A percentile compares a stretch with the other conserved stretches of the same genome.
phyloP scores from a whole-genome alignment of 2,113 vertebrate genomes.

The Equus quagga region DNA sequence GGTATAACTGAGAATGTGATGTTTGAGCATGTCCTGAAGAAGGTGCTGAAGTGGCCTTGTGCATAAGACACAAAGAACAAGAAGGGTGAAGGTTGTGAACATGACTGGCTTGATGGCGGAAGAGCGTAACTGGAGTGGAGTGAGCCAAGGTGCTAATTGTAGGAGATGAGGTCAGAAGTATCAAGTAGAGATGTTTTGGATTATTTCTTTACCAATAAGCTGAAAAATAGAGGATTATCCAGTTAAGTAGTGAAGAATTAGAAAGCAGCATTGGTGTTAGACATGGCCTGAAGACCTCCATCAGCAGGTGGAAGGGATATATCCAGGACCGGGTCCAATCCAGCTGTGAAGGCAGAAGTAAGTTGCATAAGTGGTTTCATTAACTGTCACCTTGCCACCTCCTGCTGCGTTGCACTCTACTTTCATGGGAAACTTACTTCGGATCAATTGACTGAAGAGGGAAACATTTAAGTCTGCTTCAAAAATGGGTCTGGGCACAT shows the following conservation, averaged over 20 bases:
- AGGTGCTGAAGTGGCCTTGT: background rate
- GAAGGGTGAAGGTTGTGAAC: background rate
- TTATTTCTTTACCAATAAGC: conserved; percentile 11
- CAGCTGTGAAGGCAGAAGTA: background rate
- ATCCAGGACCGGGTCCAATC: background rate
- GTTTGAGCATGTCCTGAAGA: background rate
- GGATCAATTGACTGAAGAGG: background rate
- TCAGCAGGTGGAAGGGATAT: background rate
- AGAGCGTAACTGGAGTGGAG: background rate
- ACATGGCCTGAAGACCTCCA: background rate
- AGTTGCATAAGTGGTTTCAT: background rate
- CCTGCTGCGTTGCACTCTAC: background rate
- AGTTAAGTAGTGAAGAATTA: background rate
- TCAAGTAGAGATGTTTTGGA: background rate
- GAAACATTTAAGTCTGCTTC: background rate
- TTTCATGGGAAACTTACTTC: conserved; percentile 3
- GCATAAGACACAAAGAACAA: background rate
- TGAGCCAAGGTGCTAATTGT: background rate
- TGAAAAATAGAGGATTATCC: background rate
- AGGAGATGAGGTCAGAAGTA: background rate
- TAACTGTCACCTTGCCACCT: background rate
- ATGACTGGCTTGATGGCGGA: background rate
- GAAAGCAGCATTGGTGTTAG: background rate
- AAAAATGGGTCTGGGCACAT: background rate
- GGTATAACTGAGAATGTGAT: background rate